Base-by-base conservation (phyloP, 2,113 vertebrate species). In the Coryphaenoides rupestris region DNA sequence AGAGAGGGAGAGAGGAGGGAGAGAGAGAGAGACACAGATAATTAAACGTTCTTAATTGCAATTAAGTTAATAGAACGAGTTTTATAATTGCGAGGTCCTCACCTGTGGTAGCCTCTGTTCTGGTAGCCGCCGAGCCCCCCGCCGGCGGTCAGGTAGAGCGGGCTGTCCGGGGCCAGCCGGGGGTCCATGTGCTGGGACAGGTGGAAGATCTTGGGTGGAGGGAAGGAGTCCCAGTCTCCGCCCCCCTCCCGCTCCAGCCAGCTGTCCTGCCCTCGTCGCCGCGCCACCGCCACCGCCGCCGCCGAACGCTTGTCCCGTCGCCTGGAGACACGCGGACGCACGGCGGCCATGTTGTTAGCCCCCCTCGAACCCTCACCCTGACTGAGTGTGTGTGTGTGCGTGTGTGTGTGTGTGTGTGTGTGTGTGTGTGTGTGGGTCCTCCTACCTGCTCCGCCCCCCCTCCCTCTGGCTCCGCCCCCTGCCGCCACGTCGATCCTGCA, bases 71-170 rank as follows among this genome's bases (percentile, higher is more conserved):
- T 50, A n/a, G n/a, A n/a, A n/a, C n/a, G n/a, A n/a, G n/a, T n/a
- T n/a, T n/a, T n/a, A n/a, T n/a, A n/a, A n/a, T n/a, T n/a, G n/a
- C n/a, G n/a, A n/a, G n/a, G n/a, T n/a, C n/a, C n/a, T n/a, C n/a
- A 90, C 89, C 88, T 89, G 65, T 89, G 86, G 78, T 91, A 90
- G 23, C 88, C 89, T 63, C 84, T 73, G 85, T 91, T 92, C 73
- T 90, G 87, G 4, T 86, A 90, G 60, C 89, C 89, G 13, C 63
- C 23, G 19, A 88, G 79, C 2, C 81, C 82, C 21, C 79, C 87
- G n/a, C n/a, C n/a, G n/a, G n/a, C n/a, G 0, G 87, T 87, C 60
- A 88, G 67, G 71, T 88, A 90, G 9, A 89, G 83, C 0, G 87
- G 86, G 68, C 83, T 88, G 78, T 86, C 83, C 0, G 83, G 79